A percentile compares a stretch with the other conserved stretches of the same genome.
phyloP scores from a whole-genome alignment of 2,888 invertebrate genomes.

The Eulithis testata region DNA sequence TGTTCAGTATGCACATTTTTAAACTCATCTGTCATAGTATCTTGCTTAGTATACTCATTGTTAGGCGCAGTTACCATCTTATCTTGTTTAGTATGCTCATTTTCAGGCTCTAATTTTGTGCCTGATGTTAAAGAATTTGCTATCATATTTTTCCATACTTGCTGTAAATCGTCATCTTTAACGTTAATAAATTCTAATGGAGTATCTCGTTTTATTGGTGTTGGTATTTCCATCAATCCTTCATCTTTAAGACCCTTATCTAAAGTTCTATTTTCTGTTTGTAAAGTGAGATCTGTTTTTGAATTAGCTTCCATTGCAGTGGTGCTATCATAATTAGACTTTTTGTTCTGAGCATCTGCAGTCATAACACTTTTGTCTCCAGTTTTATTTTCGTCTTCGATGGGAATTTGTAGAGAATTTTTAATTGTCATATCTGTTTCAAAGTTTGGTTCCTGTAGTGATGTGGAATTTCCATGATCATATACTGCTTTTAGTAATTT shows the following conservation, averaged over 20 bases:
- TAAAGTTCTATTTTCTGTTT: neutral
- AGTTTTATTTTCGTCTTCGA: slow-evolving; percentile 4
- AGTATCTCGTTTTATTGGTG: slow-evolving; percentile 14
- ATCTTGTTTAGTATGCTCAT: neutral
- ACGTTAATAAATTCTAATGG: neutral
- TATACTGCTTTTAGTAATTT: neutral
- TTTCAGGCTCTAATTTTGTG: neutral
- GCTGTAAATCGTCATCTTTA: slow-evolving; percentile 16
- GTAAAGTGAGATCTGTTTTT: neutral
- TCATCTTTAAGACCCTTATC: neutral
- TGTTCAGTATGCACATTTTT: neutral
- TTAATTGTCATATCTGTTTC: neutral
- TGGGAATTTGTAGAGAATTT: neutral
- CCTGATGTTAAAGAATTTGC: slow-evolving; percentile 16
- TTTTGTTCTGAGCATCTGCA: slow-evolving; percentile 5
- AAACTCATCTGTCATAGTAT: neutral
- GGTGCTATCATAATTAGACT: neutral
- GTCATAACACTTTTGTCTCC: neutral
- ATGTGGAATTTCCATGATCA: neutral
- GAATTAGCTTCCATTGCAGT: neutral
- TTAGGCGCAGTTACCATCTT: neutral
- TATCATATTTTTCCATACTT: slow-evolving; percentile 31
- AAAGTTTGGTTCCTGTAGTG: neutral
- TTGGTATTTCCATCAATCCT: neutral
- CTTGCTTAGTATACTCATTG: neutral